phyloP scores from a whole-genome alignment of 1,140 invertebrate species.

The Lepidurus packardi region DNA sequence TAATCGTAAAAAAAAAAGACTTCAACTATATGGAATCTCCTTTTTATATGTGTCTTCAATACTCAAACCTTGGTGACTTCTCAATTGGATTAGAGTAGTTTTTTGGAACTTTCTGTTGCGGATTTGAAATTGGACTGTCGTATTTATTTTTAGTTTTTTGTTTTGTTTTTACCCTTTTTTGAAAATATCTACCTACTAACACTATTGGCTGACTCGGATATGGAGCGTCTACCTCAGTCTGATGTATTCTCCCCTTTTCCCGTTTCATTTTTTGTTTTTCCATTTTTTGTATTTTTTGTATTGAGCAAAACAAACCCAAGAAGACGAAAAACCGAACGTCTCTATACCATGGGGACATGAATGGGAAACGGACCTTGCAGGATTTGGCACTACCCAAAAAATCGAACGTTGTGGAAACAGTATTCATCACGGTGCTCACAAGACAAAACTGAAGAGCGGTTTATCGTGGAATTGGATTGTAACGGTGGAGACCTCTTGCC shows the following conservation, averaged over 20 bases:
- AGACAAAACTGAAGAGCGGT: background rate
- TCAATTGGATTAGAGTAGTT: background rate
- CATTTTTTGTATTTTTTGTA: background rate
- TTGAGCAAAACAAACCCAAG: background rate
- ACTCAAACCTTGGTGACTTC: constrained; percentile 15
- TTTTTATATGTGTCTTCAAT: background rate
- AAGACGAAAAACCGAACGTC: background rate
- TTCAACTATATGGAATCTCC: constrained; percentile 2
- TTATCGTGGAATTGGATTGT: constrained; percentile 7
- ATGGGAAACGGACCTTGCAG: background rate
- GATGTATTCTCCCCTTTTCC: constrained; percentile 14
- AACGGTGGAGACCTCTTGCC: constrained; percentile 17
- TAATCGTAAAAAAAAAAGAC: background rate
- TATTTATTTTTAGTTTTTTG: background rate
- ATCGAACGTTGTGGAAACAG: constrained; percentile 7
- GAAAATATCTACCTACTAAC: background rate
- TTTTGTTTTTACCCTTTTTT: background rate
- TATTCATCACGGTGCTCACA: constrained; percentile 18
- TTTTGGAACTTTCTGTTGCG: background rate
- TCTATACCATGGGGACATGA: background rate
- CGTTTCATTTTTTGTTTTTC: background rate
- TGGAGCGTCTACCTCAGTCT: constrained; percentile 16
- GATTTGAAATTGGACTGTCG: background rate
- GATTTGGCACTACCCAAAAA: background rate
- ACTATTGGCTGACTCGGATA: background rate